A percentile compares a stretch with the other conserved stretches of the same genome.
Conservation (phyloP, 2,888 invertebrate species). For the Agonopterix heracliana region DNA sequence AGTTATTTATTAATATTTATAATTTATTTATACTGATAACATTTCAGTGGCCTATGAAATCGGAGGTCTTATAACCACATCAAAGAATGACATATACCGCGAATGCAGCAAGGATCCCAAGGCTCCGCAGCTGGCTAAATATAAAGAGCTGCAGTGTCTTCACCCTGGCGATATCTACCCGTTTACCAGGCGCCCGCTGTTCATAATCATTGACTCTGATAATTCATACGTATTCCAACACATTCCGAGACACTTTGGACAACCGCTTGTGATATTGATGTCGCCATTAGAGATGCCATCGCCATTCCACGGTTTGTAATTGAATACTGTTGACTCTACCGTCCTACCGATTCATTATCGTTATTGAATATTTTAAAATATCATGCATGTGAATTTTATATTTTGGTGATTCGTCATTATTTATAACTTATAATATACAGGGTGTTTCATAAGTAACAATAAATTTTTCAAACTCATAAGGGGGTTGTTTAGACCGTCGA, state of each 20-base stretch:
- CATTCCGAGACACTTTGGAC: constrained; percentile 92
- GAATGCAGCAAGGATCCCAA: constrained; percentile 42
- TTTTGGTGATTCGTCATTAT: no score
- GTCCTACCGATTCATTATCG: not conserved
- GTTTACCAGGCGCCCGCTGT: constrained; percentile 93
- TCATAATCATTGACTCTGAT: constrained; percentile 96
- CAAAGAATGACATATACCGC: constrained; percentile 83
- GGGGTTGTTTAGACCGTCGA: no score
- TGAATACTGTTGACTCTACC: no score
- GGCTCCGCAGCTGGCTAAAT: constrained; percentile 15
- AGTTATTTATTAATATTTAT: no score
- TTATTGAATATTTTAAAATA: no score
- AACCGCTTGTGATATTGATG: constrained; percentile 94
- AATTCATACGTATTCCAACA: constrained; percentile 95
- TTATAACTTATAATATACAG: no score
- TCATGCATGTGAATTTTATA: no score
- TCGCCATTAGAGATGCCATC: constrained; percentile 94
- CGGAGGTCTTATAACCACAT: constrained; percentile 93
- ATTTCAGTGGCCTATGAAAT: constrained; percentile 88
- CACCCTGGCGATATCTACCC: constrained; percentile 96
- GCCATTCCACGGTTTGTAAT: constrained; percentile 83
- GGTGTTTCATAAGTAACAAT: no score
- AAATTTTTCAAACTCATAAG: no score
- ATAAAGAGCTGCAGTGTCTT: constrained; percentile 85
- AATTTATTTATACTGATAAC: no score